Percentiles rank a stretch among this genome's conserved stretches.
Conservation (phyloP, 2,797 vertebrate genomes). For the Thamnophis elegans region DNA sequence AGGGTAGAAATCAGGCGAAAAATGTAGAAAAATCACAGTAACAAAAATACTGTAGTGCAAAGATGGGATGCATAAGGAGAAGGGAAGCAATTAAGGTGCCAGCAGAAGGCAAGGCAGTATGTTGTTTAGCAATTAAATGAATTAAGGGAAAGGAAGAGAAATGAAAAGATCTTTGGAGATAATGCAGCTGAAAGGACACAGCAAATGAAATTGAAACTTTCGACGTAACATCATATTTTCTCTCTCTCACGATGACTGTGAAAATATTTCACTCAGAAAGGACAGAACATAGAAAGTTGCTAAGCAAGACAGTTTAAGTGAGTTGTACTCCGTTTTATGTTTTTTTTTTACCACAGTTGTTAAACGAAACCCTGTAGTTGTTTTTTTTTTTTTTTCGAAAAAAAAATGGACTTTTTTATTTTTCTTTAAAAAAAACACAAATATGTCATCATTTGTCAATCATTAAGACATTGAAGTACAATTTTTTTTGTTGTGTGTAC, state of each 20-base stretch:
- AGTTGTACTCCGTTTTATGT: not conserved
- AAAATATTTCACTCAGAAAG: not conserved
- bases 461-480: too few relatives aligned
- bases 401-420: too few relatives aligned
- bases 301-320: not conserved
- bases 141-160: not conserved
- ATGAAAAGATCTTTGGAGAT: not conserved
- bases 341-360: not conserved
- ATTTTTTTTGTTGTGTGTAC: too few relatives aligned
- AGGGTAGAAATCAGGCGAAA: not conserved
- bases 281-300: not conserved
- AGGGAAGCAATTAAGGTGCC: not conserved
- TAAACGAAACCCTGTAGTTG: too few relatives aligned
- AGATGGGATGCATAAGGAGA: not conserved
- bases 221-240: not conserved
- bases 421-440: too few relatives aligned
- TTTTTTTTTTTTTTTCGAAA: too few relatives aligned
- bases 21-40: not conserved
- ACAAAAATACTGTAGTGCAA: not conserved
- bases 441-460: too few relatives aligned
- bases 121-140: not conserved
- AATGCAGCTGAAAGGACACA: not conserved
- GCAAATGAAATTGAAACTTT: not conserved
- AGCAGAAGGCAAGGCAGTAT: not conserved
- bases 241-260: not conserved